Base-by-base conservation (phyloP, 2,113 vertebrate genomes). In the Pao palembangensis region DNA sequence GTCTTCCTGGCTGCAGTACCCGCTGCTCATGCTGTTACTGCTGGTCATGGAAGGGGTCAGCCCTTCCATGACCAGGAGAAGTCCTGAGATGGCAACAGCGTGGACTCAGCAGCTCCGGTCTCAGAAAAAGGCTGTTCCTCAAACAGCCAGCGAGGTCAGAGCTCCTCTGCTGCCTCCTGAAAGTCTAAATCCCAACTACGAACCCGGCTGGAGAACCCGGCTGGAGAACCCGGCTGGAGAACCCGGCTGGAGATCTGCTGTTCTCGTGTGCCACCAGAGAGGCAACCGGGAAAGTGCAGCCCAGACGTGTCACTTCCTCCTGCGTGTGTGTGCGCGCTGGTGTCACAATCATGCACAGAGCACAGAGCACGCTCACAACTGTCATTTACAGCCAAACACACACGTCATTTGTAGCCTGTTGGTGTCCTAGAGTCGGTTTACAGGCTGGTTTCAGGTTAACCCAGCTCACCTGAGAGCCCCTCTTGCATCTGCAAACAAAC, bases 11-110 rank as follows among this genome's bases (percentile, higher is more conserved):
- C 96, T 98, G 81, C 96, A 93, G 91, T 97, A 97, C 58, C 95
- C 96, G 76, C 96, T 98, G 93, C 95, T 99, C 95, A 96, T 96
- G 91, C 93, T 98, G 92, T 92, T 89, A 83, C 91, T 92, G 84
- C 86, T 88, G 63, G 88, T 91, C 91, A 92, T 91, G 80, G 82
- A 86, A 51, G 76, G 82, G 68, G 82, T 81, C 67, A 74, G 58
- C 66, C 78, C 79, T 2, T 83, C n/a, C n/a, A n/a, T n/a, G n/a
- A n/a, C n/a, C n/a, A n/a, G 75, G 73, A 80, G 79, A 69, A 63
- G 49, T 76, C 62, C 50, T 8, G 44, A 47, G 44, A 47, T 1
- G 44, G 42, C 46, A 52, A 44, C 0, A 28, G 52, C 47, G 7
- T 38, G 55, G 53, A 60, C 64, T 3, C 15, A 47, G 64, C 46